Base-by-base conservation (phyloP, 2,888 invertebrate genomes). In the Nephrotoma guestfalica region DNA sequence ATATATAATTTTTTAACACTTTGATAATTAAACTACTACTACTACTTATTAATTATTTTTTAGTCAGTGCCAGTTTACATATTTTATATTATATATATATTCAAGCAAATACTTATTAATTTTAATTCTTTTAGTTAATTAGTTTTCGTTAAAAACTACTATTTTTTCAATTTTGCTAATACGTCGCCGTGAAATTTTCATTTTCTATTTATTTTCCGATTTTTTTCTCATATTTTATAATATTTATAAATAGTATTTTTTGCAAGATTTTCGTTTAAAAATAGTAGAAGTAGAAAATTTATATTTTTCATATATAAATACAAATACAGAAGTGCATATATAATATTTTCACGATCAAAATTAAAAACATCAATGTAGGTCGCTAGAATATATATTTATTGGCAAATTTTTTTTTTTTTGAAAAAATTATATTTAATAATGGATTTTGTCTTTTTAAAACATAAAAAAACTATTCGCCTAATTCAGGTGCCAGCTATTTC, bases 401-500 rank as follows among this genome's bases (percentile, higher is more conserved):
- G 71, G 71, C 71, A 30, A 5, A 18, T 71, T 30, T 5, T 15
- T 57, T 57, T 51, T 15, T 71, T 71, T 71, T 71, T 18, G 30
- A 71, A 71, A 71, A 71, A 9, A 43, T 6, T 71, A 71, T 71
- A 30, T 71, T 71, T 71, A 71, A 9, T 71, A 71, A 71, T 30
- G 30, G 71, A 30, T 71, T 71, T 71, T 71, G 71, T 30, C 71
- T 18, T 71, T 71, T 71, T 30, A 71, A 30, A 18, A 30, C 71
- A 30, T 71, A 71, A 51, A 71, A 71, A 71, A 71, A 71, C 4
- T 71, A 71, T 71, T 71, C 71, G 30, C 71, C 71, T 71, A 71
- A 30, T 30, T 71, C 94, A 97, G 97, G 96, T 97, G 93, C 98
- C 98, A 93, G 98, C 98, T 94, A 98, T 98, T 94, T 98, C 98